A percentile compares a stretch with the other conserved stretches of the same genome.
Conservation (phyloP, 1,140 invertebrate genomes). For the Holcopasites calliopsidis region DNA sequence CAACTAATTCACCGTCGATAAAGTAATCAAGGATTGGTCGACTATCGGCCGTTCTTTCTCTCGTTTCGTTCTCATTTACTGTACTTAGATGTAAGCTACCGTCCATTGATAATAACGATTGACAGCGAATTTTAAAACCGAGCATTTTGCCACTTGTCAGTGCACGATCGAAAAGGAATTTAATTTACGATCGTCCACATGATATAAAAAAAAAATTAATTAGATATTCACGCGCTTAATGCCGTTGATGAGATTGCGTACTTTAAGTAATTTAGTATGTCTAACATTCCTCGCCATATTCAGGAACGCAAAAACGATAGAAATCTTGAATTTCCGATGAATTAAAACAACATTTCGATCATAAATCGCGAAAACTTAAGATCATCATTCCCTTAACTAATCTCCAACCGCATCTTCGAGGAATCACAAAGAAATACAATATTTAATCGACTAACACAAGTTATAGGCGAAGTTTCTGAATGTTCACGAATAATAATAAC, state of each 20-base stretch:
- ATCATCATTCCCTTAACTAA: background rate
- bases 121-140: background rate
- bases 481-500: conserved; percentile 65
- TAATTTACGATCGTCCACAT: too few species aligned
- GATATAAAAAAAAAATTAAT: conserved; percentile 40
- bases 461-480: conserved; percentile 57
- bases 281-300: conserved; percentile 65
- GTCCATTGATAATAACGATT: conserved; percentile 43
- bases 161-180: too few species aligned
- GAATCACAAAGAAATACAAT: background rate
- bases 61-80: conserved; percentile 20
- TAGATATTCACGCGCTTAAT: conserved; percentile 42
- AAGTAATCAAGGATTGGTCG: too few species aligned
- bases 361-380: background rate
- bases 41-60: too few species aligned
- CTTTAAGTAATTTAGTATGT: conserved; percentile 45
- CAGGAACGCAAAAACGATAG: conserved; percentile 54
- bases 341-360: conserved; percentile 2
- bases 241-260: conserved; percentile 57
- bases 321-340: conserved; percentile 14
- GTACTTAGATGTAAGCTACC: conserved; percentile 34
- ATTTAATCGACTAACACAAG: background rate
- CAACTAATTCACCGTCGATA: conserved; percentile 7
- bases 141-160: too few species aligned
- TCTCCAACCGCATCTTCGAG: conserved; percentile 6